These are phyloP conservation scores for Mormyrops boulengeri DNA, from an alignment of 2,797 vertebrate species.

Conservation along the genomic window DNA sequence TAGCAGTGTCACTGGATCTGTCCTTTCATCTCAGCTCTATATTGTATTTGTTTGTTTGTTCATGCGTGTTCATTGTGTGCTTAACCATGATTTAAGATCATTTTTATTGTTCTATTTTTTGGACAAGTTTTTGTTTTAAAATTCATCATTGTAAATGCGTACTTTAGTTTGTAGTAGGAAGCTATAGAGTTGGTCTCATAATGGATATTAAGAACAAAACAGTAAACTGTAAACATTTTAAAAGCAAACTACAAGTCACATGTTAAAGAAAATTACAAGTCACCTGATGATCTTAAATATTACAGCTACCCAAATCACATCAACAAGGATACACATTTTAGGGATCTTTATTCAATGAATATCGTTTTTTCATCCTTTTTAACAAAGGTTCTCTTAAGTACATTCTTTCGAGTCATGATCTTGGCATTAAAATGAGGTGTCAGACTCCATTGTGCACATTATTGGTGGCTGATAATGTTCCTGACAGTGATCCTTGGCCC, in stretches of 20 bases:
- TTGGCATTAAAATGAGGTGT: slow-evolving; percentile 8
- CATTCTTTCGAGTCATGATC: not conserved
- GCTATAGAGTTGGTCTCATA: not conserved
- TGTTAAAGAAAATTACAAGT: not conserved
- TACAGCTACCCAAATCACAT: not conserved
- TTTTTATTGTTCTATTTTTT: not conserved
- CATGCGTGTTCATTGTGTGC: not conserved
- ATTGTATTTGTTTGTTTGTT: not conserved
- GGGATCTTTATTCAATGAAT: not conserved
- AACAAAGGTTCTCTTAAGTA: not conserved
- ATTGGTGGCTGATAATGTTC: slow-evolving; percentile 10
- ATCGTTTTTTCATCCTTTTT: not conserved
- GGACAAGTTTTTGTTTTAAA: not conserved
- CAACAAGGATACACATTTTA: not conserved
- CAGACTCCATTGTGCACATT: slow-evolving; percentile 5
- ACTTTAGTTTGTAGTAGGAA: not conserved
- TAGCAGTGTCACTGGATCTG: not conserved
- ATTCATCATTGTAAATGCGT: not conserved
- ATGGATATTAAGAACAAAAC: not conserved
- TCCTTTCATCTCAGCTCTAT: not conserved
- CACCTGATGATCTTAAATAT: not conserved
- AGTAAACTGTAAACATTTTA: not conserved
- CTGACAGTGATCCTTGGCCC: not conserved
- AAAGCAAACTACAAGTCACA: not conserved
- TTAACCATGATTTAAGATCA: not conserved